Percentiles rank a stretch among this genome's conserved stretches.
phyloP scores from a whole-genome alignment of 2,888 invertebrate species.

The Meteorus cinctellus region DNA sequence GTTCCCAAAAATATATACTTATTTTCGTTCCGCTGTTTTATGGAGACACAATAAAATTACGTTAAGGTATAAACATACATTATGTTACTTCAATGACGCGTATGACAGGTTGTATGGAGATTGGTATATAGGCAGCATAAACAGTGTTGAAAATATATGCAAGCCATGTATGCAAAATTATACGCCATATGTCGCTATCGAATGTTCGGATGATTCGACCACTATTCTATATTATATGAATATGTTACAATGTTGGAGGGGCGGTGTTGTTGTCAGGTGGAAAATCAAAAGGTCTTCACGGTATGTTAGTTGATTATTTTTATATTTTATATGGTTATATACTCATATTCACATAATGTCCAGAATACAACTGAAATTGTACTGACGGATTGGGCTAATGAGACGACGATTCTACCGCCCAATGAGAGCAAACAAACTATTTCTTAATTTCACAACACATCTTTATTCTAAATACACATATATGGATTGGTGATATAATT shows the following conservation, averaged over 20 bases:
- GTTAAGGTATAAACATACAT: background rate
- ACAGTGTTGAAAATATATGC: conserved; percentile 42
- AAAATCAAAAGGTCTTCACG: conserved; percentile 62
- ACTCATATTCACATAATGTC: conserved; percentile 17
- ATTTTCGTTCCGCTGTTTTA: background rate
- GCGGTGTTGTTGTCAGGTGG: conserved; percentile 60
- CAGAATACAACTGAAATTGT: conserved; percentile 44
- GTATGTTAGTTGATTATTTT: conserved; percentile 50
- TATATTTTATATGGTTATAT: conserved; percentile 8
- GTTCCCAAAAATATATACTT: too few relatives aligned
- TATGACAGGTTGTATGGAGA: conserved; percentile 56
- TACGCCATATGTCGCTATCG: conserved; percentile 58
- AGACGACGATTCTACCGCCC: conserved; percentile 44
- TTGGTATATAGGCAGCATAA: conserved; percentile 13
- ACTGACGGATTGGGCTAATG: conserved; percentile 50
- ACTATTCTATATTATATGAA: conserved; percentile 17
- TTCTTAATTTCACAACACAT: too few relatives aligned
- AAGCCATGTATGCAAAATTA: conserved; percentile 58
- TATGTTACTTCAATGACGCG: conserved; percentile 32
- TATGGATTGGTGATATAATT: too few relatives aligned
- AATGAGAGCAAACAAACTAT: background rate
- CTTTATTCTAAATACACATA: too few relatives aligned
- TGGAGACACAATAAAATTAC: background rate
- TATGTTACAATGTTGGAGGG: conserved; percentile 17
- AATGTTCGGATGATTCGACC: conserved; percentile 12